Evolutionary conservation across 2,113 vertebrate species (phyloP).

Genomic region (Stigmatopora argus): DNA sequence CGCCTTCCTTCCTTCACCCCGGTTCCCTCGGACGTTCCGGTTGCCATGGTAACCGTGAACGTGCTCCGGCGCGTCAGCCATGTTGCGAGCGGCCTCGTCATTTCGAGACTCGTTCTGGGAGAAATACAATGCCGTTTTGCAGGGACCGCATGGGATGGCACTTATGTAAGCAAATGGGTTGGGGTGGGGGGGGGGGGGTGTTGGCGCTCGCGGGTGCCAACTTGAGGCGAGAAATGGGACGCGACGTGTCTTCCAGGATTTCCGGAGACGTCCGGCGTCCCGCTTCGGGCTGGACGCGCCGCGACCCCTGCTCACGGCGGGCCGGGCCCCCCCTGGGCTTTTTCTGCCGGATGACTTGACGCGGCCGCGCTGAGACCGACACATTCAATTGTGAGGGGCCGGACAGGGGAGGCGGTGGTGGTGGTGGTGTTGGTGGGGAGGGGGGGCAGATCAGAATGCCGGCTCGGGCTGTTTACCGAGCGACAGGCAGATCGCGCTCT

Average conservation of each 20-base stretch:
- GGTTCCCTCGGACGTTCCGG: not conserved
- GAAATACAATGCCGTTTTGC: not conserved
- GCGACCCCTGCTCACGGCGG: constrained; percentile 1
- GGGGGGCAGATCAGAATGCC: not conserved
- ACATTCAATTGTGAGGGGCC: constrained; percentile 68
- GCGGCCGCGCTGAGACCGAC: constrained; percentile 65
- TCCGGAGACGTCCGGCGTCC: not conserved
- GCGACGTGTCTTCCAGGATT: not conserved
- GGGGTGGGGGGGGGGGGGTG: not conserved
- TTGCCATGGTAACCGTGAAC: not conserved
- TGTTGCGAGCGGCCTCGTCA: not conserved
- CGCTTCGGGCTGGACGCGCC: not conserved
- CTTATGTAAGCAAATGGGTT: not conserved
- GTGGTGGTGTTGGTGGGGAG: too few relatives aligned
- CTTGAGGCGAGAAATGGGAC: constrained; percentile 10
- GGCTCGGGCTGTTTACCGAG: not conserved
- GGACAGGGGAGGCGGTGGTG: not conserved
- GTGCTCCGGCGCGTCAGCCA: not conserved
- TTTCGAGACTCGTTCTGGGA: not conserved
- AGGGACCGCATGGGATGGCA: not conserved
- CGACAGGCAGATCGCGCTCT: not conserved
- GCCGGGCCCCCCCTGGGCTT: constrained; percentile 25
- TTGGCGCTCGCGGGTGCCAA: not conserved
- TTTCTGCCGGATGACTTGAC: constrained; percentile 64
- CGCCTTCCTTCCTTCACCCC: not conserved